Base-by-base conservation (phyloP, 2,113 vertebrate genomes). In the Calyptommatus sinebrachiatus region DNA sequence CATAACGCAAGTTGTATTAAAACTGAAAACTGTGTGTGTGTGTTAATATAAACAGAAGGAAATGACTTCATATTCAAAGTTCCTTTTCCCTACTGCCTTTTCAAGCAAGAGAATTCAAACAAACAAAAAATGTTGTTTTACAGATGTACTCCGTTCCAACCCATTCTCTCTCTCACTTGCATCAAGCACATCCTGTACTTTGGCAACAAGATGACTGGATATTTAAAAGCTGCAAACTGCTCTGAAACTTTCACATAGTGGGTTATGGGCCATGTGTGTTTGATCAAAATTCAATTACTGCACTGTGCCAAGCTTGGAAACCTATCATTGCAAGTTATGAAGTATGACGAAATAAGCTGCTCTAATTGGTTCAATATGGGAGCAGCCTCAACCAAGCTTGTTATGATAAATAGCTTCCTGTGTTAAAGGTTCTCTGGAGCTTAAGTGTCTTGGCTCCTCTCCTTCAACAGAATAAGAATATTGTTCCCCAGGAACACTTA, bases 211-310 rank as follows among this genome's bases (percentile, higher is more conserved):
- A 95, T 93, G 94, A 94, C 94, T 94, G 94, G 94, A 94, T 95
- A 95, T 95, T 95, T 95, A 95, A 95, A 95, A 95, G 94, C 94
- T 95, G 94, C 93, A 92, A 95, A 95, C 93, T 95, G 92, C 93
- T 95, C 94, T 94, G 94, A 95, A 95, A 95, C 92, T 94, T 93
- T 95, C 93, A 93, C 94, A 95, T 94, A 92, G 94, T 92, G 94
- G 95, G 94, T 96, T 96, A 96, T 94, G 93, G 95, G 94, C 95
- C 97, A 97, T 96, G 95, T 97, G 96, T 95, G 95, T 97, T 97
- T 97, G 95, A 97, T 97, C 96, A 97, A 96, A 97, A 96, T 96
- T 96, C 95, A 97, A 96, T 97, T 96, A 96, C 95, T 94, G 94
- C 94, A 93, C 95, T 91, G 94, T 94, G 94, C 94, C 94, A 94